Percentiles rank a stretch among this genome's conserved stretches.
These are phyloP conservation scores for Muscina levida DNA, from an alignment of 2,888 invertebrate genomes.

Conservation along the genomic window DNA sequence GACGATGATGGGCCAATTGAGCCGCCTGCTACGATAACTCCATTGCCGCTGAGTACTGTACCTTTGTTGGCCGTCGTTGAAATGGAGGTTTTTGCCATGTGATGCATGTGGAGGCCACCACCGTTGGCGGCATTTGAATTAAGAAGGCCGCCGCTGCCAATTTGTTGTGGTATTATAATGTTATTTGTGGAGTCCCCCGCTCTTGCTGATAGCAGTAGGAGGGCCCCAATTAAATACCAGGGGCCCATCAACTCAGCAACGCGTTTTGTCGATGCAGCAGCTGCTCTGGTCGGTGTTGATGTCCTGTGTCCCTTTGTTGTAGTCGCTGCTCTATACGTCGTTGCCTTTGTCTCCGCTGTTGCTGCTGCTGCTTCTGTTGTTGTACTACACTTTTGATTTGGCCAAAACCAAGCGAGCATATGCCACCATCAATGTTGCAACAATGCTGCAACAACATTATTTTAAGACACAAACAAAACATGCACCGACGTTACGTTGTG, in stretches of 20 bases:
- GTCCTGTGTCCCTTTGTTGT: slow-evolving; percentile 4
- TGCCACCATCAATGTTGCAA: slow-evolving; percentile 63
- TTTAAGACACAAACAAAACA: slow-evolving; percentile 48
- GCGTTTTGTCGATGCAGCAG: slow-evolving; percentile 62
- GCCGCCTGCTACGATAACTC: slow-evolving; percentile 74
- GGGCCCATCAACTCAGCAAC: slow-evolving; percentile 80
- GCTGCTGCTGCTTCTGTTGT: slow-evolving; percentile 33
- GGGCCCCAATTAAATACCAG: slow-evolving; percentile 80
- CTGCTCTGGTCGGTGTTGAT: slow-evolving; percentile 29
- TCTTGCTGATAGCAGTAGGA: slow-evolving; percentile 79
- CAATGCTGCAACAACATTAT: slow-evolving; percentile 65
- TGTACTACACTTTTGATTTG: slow-evolving; percentile 44
- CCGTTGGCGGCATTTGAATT: slow-evolving; percentile 67
- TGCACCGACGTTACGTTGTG: slow-evolving; percentile 14
- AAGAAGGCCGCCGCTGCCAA: slow-evolving; percentile 68
- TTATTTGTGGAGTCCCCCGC: slow-evolving; percentile 80
- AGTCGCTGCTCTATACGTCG: neutral
- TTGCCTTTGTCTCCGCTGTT: neutral
- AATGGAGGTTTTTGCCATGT: slow-evolving; percentile 63
- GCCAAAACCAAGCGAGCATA: slow-evolving; percentile 57
- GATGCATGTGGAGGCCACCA: slow-evolving; percentile 69
- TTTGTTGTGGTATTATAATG: slow-evolving; percentile 76
- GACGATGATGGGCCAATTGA: slow-evolving; percentile 73
- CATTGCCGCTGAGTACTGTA: slow-evolving; percentile 67
- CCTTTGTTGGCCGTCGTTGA: slow-evolving; percentile 65